phyloP scores from a whole-genome alignment of 2,797 vertebrate genomes.

The Sebastes nivosus region DNA sequence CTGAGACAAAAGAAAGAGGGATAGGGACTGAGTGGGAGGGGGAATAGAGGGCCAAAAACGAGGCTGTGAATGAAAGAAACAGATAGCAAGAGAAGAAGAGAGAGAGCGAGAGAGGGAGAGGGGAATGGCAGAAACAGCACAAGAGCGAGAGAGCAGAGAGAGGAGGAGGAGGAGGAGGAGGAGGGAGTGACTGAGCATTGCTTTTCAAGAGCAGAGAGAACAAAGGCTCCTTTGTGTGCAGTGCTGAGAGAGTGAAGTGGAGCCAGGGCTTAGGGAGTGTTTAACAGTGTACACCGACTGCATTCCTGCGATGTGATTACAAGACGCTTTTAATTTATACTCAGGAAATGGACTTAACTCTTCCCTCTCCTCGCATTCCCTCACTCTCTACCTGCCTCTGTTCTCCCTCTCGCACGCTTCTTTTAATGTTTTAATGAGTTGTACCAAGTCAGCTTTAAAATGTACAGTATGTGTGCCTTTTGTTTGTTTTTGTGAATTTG shows the following conservation, averaged over 20 bases:
- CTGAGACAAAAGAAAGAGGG: conserved; percentile 12
- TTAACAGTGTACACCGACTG: conserved; percentile 86
- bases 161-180: conserved; percentile 26
- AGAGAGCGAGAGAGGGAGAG: neutral
- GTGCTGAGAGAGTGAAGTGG: conserved; percentile 84
- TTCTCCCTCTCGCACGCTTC: conserved; percentile 15
- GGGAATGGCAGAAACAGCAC: conserved; percentile 60
- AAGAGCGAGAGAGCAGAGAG: conserved; percentile 33
- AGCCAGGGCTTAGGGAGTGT: conserved; percentile 86
- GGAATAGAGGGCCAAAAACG: conserved; percentile 27
- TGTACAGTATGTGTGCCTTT: conserved; percentile 8
- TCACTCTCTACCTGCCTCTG: conserved; percentile 48
- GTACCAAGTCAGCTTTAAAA: conserved; percentile 14
- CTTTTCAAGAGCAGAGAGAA: conserved; percentile 87
- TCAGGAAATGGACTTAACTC: conserved; percentile 86
- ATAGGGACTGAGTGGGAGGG: conserved; percentile 18
- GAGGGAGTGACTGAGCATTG: conserved; percentile 78
- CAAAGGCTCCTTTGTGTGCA: conserved; percentile 86
- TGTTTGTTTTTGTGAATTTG: neutral
- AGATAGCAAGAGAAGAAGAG: conserved; percentile 54
- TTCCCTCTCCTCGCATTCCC: conserved; percentile 67
- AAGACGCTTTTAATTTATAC: conserved; percentile 87
- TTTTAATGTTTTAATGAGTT: conserved; percentile 39
- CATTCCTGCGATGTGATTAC: conserved; percentile 88
- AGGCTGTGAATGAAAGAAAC: conserved; percentile 70